These are phyloP conservation scores for Spisula subtruncata DNA, from an alignment of 2,888 invertebrate species.

Conservation along the genomic window DNA sequence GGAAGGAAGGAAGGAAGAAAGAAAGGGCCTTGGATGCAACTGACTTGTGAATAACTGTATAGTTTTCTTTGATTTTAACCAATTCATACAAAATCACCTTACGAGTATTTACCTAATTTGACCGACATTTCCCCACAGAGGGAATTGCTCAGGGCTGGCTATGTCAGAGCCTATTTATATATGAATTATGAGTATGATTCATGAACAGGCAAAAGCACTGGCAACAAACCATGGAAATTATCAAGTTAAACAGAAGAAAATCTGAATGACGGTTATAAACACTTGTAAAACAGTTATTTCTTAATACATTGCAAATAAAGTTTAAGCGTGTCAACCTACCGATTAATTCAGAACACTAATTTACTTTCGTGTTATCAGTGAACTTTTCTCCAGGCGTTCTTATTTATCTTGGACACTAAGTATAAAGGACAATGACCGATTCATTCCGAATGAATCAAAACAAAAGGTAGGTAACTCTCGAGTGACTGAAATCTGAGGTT, in stretches of 20 bases:
- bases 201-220: too few relatives aligned
- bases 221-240: too few relatives aligned
- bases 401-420: not conserved
- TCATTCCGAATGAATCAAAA: conserved; percentile 12
- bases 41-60: too few relatives aligned
- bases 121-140: too few relatives aligned
- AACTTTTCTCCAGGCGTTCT: not conserved
- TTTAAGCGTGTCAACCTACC: conserved; percentile 15
- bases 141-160: too few relatives aligned
- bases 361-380: conserved; percentile 4
- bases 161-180: too few relatives aligned
- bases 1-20: too few relatives aligned
- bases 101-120: too few relatives aligned
- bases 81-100: too few relatives aligned
- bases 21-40: too few relatives aligned
- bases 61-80: too few relatives aligned
- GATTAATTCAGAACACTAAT: not conserved
- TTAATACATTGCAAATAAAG: not conserved
- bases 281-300: not conserved
- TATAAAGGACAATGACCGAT: not conserved
- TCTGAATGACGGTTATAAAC: not conserved
- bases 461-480: conserved; percentile 14
- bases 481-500: not conserved
- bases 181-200: too few relatives aligned
- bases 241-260: not conserved